Base-by-base conservation (phyloP, 1,140 invertebrate genomes). In the Cyclina sinensis region DNA sequence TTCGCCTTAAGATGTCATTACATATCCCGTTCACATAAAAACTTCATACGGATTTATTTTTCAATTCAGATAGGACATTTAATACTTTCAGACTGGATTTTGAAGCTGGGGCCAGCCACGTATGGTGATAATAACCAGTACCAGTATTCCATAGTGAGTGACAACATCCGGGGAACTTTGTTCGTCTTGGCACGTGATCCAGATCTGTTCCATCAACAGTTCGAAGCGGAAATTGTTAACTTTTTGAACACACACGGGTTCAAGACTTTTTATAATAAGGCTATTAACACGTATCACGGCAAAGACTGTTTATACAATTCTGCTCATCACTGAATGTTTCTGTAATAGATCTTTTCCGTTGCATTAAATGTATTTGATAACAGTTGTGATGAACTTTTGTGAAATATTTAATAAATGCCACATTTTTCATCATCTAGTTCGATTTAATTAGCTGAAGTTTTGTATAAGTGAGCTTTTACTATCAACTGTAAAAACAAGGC, bases 1-100 rank as follows among this genome's bases (percentile, higher is more conserved):
- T n/a, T n/a, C n/a, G n/a, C n/a, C n/a, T n/a, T n/a, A n/a, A n/a
- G n/a, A n/a, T n/a, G n/a, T n/a, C n/a, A n/a, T n/a, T n/a, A n/a
- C n/a, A n/a, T n/a, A n/a, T n/a, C n/a, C n/a, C n/a, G n/a, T n/a
- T n/a, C n/a, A n/a, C n/a, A n/a, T n/a, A n/a, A n/a, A n/a, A n/a
- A n/a, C n/a, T n/a, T n/a, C n/a, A n/a, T n/a, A n/a, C n/a, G n/a
- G n/a, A n/a, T n/a, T n/a, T n/a, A n/a, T n/a, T n/a, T n/a, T n/a
- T n/a, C n/a, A n/a, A n/a, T n/a, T n/a, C n/a, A n/a, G n/a, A n/a
- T n/a, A n/a, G n/a, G n/a, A n/a, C n/a, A n/a, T n/a, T n/a, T n/a
- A n/a, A n/a, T 81, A n/a, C 14, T 88, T 89, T 54, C 83, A 91
- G 92, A 92, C 37, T 92, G 92, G 92, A 90, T 92, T 32, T 68